Evolutionary conservation across 2,113 vertebrate genomes (phyloP), one percentile per base, ranked within the genome.

Genomic region (Elaphurus davidianus): DNA sequence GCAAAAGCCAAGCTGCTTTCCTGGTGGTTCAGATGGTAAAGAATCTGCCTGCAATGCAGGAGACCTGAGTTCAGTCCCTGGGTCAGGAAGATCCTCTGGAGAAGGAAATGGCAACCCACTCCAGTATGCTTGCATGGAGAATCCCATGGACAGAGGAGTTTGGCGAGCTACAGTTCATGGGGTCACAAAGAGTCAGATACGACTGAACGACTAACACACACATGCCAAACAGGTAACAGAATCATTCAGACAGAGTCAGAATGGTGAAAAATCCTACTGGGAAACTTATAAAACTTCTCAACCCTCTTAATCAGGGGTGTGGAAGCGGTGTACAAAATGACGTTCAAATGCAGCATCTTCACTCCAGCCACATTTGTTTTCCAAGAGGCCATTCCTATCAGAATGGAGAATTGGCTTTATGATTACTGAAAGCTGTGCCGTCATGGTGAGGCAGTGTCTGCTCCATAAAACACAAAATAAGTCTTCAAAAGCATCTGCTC

Each of bases 401-500:
- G 52, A 87, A 96, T 50, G 79, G 60, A 21, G 27, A 62, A 64
- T 76, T 96, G 83, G 54, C n/a, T 57, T 50, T 92, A 23, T 76
- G 21, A 19, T 57, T 28, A 89, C 7, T 67, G 50, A 7, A 36
- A 95, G 13, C 4, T 7, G 21, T 59, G 17, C 15, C n/a, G 36
- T 79, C 28, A 50, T 15, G n/a, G 16, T 6, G n/a, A 47, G 67
- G 15, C 3, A 6, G 25, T 45, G 2, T 50, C 50, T 93, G 94
- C 79, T 86, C 94, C 14, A 43, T 82, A 90, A 89, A 96, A 93
- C 12, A 2, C 7, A 33, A 92, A 59, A 55, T 27, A 81, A 40
- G 23, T 30, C 36, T 62, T 97, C 67, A 90, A 47, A 90, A 57
- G 33, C 9, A 87, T 50, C 23, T 45, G 17, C 57, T 40, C 50